These are phyloP conservation scores for Taurulus bubalis DNA, from an alignment of 2,113 vertebrate genomes.

Conservation along the genomic window DNA sequence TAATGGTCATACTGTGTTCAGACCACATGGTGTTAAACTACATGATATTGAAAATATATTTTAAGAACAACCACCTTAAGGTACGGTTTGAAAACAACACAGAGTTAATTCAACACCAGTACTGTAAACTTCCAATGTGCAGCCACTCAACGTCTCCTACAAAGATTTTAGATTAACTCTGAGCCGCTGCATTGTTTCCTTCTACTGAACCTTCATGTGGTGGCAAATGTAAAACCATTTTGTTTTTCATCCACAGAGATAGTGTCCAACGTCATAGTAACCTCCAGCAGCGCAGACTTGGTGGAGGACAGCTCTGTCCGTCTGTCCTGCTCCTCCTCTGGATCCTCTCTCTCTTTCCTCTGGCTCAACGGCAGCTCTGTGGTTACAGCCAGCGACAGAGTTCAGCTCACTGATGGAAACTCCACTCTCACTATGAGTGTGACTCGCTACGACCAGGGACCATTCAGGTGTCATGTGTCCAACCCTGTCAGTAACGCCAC, in stretches of 20 bases:
- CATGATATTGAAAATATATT: background rate
- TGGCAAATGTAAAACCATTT: background rate
- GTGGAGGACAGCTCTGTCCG: conserved; percentile 38
- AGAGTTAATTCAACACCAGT: too few relatives aligned
- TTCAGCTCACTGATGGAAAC: conserved; percentile 56
- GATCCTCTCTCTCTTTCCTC: conserved; percentile 52
- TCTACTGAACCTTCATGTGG: background rate
- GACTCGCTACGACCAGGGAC: conserved; percentile 61
- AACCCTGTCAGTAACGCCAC: conserved; percentile 28
- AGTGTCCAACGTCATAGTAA: conserved; percentile 29
- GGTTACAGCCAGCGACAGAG: conserved; percentile 56
- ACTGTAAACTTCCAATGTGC: background rate
- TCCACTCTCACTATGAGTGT: conserved; percentile 57
- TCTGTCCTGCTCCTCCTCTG: conserved; percentile 62
- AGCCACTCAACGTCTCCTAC: background rate
- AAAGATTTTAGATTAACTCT: background rate
- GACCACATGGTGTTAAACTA: background rate
- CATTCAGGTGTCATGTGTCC: conserved; percentile 9
- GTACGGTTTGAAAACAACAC: background rate
- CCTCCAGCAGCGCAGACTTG: conserved; percentile 17
- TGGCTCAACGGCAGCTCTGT: conserved; percentile 72
- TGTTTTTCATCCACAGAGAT: conserved; percentile 26
- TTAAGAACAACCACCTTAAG: background rate
- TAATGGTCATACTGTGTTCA: background rate
- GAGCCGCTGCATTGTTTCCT: background rate